Conservation (phyloP, 2,797 vertebrate species). For the Ctenopoma kingsleyae region DNA sequence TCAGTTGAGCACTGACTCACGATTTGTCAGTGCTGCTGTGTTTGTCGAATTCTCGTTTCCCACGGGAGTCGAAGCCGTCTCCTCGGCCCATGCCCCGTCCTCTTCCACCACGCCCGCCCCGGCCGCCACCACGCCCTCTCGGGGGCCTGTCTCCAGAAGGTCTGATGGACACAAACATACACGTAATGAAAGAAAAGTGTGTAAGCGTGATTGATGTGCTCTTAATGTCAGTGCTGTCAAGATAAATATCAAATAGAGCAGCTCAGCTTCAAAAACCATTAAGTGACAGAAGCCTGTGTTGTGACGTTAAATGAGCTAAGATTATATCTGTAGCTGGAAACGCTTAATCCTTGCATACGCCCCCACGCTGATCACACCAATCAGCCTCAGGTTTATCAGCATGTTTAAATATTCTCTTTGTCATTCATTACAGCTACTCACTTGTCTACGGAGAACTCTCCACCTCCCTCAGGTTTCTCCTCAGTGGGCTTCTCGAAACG, state of each 20-base stretch:
- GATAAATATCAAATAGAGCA: not conserved
- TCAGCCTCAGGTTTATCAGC: constrained; percentile 4
- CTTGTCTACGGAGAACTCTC: constrained; percentile 94
- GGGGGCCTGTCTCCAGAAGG: constrained; percentile 91
- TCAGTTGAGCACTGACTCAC: constrained; percentile 86
- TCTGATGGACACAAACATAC: constrained; percentile 71
- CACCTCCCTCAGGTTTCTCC: constrained; percentile 94
- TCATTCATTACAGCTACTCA: constrained; percentile 72
- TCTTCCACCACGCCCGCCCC: constrained; percentile 92
- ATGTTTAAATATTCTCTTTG: constrained; percentile 1
- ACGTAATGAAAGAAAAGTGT: not conserved
- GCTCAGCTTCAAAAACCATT: not conserved
- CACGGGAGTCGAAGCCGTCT: constrained; percentile 96
- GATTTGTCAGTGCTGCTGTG: constrained; percentile 95
- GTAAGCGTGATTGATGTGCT: not conserved
- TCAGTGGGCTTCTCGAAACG: constrained; percentile 94
- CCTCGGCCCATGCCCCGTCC: constrained; percentile 94
- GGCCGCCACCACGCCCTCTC: constrained; percentile 92
- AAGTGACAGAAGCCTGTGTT: not conserved
- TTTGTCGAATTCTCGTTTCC: constrained; percentile 97
- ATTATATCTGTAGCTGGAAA: not conserved
- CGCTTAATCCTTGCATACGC: not conserved
- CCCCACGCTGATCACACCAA: not conserved
- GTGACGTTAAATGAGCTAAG: not conserved
- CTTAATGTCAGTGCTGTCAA: not conserved